Base-by-base conservation (phyloP, 2,888 invertebrate species). In the Metellina segmentata region DNA sequence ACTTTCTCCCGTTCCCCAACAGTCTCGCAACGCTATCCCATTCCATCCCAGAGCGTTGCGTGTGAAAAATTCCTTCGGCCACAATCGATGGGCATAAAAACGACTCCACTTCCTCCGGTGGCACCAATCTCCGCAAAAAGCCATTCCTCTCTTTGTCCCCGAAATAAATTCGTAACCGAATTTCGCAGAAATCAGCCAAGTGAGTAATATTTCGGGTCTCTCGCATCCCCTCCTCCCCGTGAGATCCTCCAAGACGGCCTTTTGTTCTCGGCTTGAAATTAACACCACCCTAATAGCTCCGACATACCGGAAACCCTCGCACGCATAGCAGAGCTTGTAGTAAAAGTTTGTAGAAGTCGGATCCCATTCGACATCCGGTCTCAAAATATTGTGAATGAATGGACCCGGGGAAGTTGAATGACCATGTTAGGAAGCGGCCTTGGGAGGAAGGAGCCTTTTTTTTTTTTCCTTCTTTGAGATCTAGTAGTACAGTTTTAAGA, bases 291-390 rank as follows among this genome's bases (percentile, higher is more conserved):
- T 85, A 85, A 81, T 85, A 81, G 71, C 90, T 75, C n/a, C n/a
- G 49, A 77, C 89, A 90, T 90, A 90, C 89, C 89, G 91, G 91
- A 91, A 91, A 83, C 87, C 69, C 72, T 71, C 75, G 90, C 90
- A 91, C 90, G 90, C 86, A 83, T 89, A 61, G 34, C 49, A 19
- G 74, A 51, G 61, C 61, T 85, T 74, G 91, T 87, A 87, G 85
- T 89, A 90, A 90, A 90, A 89, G 88, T 82, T 34, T 82, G 89
- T 89, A 85, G 81, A 61, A 75, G 81, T 88, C 19, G 71, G 53
- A 74, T 74, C 71, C 34, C 61, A 85, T 81, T 87, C 91, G 61
- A 83, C 91, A 91, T 91, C 91, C 91, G 91, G 91, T 87, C 86
- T 74, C 51, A 71, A 79, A 87, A 91, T 91, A 70, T 91, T 91